Percentiles rank a stretch among this genome's conserved stretches.
Conservation (phyloP, 2,113 vertebrate species). For the Gobius niger region DNA sequence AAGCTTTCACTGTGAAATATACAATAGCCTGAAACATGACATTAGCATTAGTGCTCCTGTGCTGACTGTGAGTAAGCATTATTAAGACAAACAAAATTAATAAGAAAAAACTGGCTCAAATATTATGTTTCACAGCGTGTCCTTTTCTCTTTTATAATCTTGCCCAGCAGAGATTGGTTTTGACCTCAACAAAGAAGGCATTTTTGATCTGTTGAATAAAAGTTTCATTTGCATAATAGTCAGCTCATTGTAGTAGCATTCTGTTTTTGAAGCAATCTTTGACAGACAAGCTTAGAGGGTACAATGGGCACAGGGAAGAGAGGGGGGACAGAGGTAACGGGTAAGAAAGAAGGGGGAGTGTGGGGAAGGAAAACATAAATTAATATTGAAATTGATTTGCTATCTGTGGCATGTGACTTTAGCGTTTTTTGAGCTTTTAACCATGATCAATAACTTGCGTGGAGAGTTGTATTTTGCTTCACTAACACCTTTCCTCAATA, state of each 20-base stretch:
- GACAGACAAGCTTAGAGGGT: constrained; percentile 41
- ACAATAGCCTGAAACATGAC: not conserved
- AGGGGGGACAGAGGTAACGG: not conserved
- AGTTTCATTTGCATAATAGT: constrained; percentile 51
- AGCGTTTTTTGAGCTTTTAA: no score
- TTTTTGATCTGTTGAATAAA: constrained; percentile 44
- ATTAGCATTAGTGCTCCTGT: not conserved
- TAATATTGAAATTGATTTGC: no score
- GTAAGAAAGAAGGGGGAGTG: not conserved
- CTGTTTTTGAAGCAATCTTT: constrained; percentile 40
- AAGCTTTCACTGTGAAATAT: constrained; percentile 16
- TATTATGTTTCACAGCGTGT: not conserved
- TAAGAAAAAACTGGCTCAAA: constrained; percentile 15
- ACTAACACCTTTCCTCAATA: no score
- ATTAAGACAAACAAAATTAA: constrained; percentile 5
- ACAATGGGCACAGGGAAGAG: constrained; percentile 13
- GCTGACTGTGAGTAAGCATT: not conserved
- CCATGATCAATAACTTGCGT: no score
- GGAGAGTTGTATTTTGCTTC: no score
- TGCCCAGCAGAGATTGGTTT: constrained; percentile 31
- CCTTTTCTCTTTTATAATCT: constrained; percentile 22
- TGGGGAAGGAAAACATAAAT: not conserved
- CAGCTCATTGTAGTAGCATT: constrained; percentile 40
- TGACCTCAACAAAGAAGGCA: constrained; percentile 36
- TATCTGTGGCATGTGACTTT: no score